Base-by-base conservation (phyloP, 2,888 invertebrate species). In the Tachystola acroxantha region DNA sequence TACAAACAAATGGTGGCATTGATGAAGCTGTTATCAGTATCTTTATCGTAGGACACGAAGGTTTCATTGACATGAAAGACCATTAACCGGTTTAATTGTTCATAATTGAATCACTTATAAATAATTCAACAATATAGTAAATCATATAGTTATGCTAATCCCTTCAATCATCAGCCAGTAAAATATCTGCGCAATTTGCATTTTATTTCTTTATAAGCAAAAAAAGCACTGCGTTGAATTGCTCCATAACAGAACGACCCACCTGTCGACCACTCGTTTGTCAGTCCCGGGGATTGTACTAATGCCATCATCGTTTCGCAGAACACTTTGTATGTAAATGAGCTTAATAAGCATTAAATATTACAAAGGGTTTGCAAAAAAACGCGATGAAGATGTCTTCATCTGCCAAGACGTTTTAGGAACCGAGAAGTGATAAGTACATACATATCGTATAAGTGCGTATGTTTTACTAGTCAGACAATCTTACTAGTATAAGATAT, bases 241-340 rank as follows among this genome's bases (percentile, higher is more conserved):
- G 19, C 7, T 16, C 6, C 16, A 16, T 16, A 28, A 25, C 16
- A 44, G 32, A 42, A 44, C 46, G 41, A 37, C 45, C 46, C 52
- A 50, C 48, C 52, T 51, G 57, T 50, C 49, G 19, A 28, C 13
- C 34, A 29, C 32, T 33, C 32, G 38, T 39, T 44, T 42, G 47
- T 43, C 43, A 43, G 48, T 24, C n/a, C 24, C 24, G 1, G 50
- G 58, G 57, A 57, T 56, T 54, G 46, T 50, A 60, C 60, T 64
- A 68, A 68, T 67, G 53, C 51, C 53, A 54, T 62, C 59, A 57
- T 54, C 51, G 59, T 65, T 72, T 75, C 69, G 66, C 61, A 62
- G 67, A 79, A 74, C 76, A 73, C 70, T 77, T 72, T 78, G 71
- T 80, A 80, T 79, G 76, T 60, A 70, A 78, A 80, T 80, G 46